Conservation (phyloP, 1,140 invertebrate genomes). For the Aradophagus sp. region DNA sequence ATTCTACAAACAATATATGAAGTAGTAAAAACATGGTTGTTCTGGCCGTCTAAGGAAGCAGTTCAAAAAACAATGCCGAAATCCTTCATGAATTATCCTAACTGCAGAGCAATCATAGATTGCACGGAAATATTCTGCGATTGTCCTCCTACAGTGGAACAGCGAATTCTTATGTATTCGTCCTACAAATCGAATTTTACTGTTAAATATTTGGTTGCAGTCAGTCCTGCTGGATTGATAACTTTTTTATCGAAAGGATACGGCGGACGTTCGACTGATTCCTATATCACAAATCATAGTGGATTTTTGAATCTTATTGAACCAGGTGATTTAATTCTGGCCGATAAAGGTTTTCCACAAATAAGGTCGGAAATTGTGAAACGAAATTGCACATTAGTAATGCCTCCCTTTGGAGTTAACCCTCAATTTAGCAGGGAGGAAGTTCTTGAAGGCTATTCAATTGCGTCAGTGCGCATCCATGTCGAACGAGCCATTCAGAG, state of each 20-base stretch:
- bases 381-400: conserved; percentile 13
- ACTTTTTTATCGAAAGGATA: conserved; percentile 55
- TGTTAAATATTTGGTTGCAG: conserved; percentile 32
- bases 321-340: conserved; percentile 61
- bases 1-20: conserved; percentile 3
- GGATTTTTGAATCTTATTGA: conserved; percentile 50
- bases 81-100: conserved; percentile 4
- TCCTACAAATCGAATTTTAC: conserved; percentile 47
- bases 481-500: conserved; percentile 19
- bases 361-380: conserved; percentile 32
- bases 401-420: conserved; percentile 30
- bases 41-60: conserved; percentile 19
- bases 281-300: conserved; percentile 35
- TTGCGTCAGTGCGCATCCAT: conserved; percentile 24
- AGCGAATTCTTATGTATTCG: conserved; percentile 41
- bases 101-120: too few species aligned
- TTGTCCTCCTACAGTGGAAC: conserved; percentile 2
- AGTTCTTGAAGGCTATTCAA: conserved; percentile 15
- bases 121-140: conserved; percentile 7
- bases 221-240: conserved; percentile 49
- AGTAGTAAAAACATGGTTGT: conserved; percentile 13
- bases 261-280: conserved; percentile 51
- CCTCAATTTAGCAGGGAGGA: conserved; percentile 21
- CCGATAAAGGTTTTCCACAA: conserved; percentile 19
- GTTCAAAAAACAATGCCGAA: conserved; percentile 7